A percentile compares a stretch with the other conserved stretches of the same genome.
Evolutionary conservation across 2,797 vertebrate genomes (phyloP).

Genomic region (Bufotes viridis): DNA sequence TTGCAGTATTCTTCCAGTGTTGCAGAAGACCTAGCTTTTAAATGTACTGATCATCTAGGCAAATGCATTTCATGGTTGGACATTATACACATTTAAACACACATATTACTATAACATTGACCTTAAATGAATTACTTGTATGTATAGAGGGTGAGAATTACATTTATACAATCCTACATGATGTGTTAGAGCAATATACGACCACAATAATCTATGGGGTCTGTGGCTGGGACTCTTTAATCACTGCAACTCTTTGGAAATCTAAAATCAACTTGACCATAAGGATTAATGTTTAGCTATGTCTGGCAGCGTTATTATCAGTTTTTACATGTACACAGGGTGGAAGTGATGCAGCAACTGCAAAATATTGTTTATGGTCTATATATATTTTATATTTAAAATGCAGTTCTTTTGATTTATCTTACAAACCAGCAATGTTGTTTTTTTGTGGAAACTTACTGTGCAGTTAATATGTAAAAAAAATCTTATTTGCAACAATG

Average conservation of each 20-base stretch:
- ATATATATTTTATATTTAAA: not conserved
- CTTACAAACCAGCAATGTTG: not conserved
- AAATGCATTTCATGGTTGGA: not conserved
- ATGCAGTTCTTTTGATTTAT: not conserved
- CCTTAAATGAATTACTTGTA: not conserved
- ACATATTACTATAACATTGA: not conserved
- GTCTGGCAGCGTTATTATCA: too few species aligned
- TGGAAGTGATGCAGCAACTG: not conserved
- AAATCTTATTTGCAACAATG: not conserved
- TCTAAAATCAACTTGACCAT: too few species aligned
- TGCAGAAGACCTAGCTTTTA: too few species aligned
- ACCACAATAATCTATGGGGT: not conserved
- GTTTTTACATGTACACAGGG: not conserved
- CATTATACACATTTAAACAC: not conserved
- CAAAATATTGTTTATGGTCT: not conserved
- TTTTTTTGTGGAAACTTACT: not conserved
- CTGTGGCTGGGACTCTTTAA: not conserved
- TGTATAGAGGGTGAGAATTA: not conserved
- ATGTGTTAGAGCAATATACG: not conserved
- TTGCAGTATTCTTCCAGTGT: too few species aligned
- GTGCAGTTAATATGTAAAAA: not conserved
- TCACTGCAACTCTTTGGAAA: not conserved
- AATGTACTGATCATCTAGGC: too few species aligned
- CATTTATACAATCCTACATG: not conserved
- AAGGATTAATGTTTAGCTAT: too few species aligned